phyloP scores from a whole-genome alignment of 2,888 invertebrate species.

The Diabrotica balteata region DNA sequence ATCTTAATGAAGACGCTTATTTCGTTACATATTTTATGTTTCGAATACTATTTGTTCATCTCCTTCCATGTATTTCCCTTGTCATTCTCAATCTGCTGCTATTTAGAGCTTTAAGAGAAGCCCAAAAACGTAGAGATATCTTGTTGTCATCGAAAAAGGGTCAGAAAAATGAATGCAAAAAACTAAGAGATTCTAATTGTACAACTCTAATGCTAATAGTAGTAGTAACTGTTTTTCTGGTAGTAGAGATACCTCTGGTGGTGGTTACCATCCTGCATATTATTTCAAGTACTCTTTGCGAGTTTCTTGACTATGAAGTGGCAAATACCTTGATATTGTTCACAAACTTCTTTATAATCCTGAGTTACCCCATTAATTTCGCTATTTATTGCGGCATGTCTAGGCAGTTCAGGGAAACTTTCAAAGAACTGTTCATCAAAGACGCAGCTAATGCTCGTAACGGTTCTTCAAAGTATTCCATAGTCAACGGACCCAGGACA shows the following conservation, averaged over 20 bases:
- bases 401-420: slow-evolving; percentile 91
- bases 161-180: slow-evolving; percentile 78
- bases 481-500: slow-evolving; percentile 82
- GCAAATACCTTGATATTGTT: slow-evolving; percentile 80
- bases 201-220: slow-evolving; percentile 89
- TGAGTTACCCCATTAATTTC: slow-evolving; percentile 92
- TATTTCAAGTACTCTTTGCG: slow-evolving; percentile 73
- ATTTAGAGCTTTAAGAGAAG: slow-evolving; percentile 84
- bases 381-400: slow-evolving; percentile 98
- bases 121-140: slow-evolving; percentile 66
- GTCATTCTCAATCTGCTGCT: slow-evolving; percentile 88
- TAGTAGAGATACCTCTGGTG: slow-evolving; percentile 84
- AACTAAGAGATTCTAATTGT: slow-evolving; percentile 80
- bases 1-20: slow-evolving; percentile 76
- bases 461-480: slow-evolving; percentile 78
- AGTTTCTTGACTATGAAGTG: slow-evolving; percentile 77
- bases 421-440: slow-evolving; percentile 81
- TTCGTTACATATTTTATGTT: slow-evolving; percentile 85
- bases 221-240: slow-evolving; percentile 82
- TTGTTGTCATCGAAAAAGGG: slow-evolving; percentile 55
- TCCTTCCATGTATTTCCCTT: slow-evolving; percentile 86
- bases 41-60: slow-evolving; percentile 89
- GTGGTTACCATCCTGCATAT: slow-evolving; percentile 85
- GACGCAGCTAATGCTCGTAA: slow-evolving; percentile 68
- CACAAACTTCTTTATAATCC: slow-evolving; percentile 90